These are phyloP conservation scores for Rhinatrema bivittatum DNA, from an alignment of 2,797 vertebrate species.

Conservation along the genomic window DNA sequence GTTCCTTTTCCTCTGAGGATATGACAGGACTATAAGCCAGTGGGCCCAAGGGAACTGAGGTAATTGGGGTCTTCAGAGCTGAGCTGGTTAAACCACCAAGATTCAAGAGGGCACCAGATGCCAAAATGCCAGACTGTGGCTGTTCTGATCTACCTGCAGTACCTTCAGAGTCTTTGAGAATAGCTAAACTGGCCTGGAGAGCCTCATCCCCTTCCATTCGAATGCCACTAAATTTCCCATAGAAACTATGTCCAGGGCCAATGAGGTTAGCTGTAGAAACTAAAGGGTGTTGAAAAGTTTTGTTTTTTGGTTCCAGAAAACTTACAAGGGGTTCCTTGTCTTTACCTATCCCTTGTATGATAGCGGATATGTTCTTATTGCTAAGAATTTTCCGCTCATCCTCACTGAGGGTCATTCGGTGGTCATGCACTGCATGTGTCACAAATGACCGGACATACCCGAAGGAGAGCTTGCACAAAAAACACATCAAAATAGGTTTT, in stretches of 20 bases:
- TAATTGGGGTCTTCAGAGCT: conserved; percentile 72
- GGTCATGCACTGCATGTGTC: conserved; percentile 97
- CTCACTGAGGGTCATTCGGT: conserved; percentile 96
- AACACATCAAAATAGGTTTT: conserved; percentile 99
- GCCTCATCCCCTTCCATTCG: conserved; percentile 83
- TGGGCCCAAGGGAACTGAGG: conserved; percentile 78
- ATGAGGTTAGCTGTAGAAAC: conserved; percentile 81
- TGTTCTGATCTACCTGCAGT: conserved; percentile 39
- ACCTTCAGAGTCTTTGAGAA: conserved; percentile 60
- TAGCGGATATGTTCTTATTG: conserved; percentile 97
- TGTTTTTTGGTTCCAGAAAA: conserved; percentile 99
- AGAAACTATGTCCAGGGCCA: conserved; percentile 96
- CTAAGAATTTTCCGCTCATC: conserved; percentile 94
- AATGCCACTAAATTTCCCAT: conserved; percentile 97
- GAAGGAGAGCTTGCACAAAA: conserved; percentile 98
- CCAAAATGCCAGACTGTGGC: conserved; percentile 61
- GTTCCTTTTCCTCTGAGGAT: conserved; percentile 69
- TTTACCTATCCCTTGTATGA: conserved; percentile 99
- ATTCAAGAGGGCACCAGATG: conserved; percentile 73
- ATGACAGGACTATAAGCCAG: conserved; percentile 79
- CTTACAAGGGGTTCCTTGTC: conserved; percentile 99
- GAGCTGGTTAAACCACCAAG: conserved; percentile 81
- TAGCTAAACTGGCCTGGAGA: conserved; percentile 51
- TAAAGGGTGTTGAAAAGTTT: conserved; percentile 83
- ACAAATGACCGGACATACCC: conserved; percentile 95